Evolutionary conservation across 35 echinoderm and acorn worm species (phyloP), one percentile per base, ranked within the genome.

Genomic region (Apostichopus japonicus): DNA sequence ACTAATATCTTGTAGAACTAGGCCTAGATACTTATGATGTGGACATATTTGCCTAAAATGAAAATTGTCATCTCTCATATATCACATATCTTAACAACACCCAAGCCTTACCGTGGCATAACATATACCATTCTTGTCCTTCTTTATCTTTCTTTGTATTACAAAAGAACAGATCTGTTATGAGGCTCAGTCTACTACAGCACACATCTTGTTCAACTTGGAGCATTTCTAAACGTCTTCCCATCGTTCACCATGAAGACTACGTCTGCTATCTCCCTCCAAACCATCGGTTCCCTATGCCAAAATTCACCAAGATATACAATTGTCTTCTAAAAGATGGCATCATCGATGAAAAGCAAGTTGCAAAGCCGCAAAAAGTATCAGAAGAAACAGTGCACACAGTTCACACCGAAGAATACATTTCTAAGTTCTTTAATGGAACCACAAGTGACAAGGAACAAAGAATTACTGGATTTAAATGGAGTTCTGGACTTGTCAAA

Each of bases 231-330:
- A 53, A 24, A 92, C 55, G 23, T 10, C 84, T 96, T 22, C 95
- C 95, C 53, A 92, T 96, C 62, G 73, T 94, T 65, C 95, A 96
- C 78, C 93, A 96, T 80, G 90, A 94, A 58, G 95, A 90, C 61
- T 96, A 96, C 33, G 93, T 92, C 24, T 96, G 80, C 56, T 70
- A 92, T 54, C 93, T 96, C 10, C 95, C 95, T 44, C 95, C 93
- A 21, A 92, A 92, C 22, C 95, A 96, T 90, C 92, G 95, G 27
- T 96, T 96, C 27, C 90, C 65, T 56, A 94, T 94, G 95, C 61
- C 24, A 16, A 96, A 96, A 84, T 96, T 96, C 88, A 92, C 87
- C 33, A 96, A 92, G 77, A 55, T 94, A 2, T 94, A 75, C 23
- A 63, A 94, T 23, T 91, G 70, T 54, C 90, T 96, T 14, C 80